Percentiles rank a stretch among this genome's conserved stretches.
Evolutionary conservation across 2,888 invertebrate genomes (phyloP).

Genomic region (Ypsolopha scabrella): DNA sequence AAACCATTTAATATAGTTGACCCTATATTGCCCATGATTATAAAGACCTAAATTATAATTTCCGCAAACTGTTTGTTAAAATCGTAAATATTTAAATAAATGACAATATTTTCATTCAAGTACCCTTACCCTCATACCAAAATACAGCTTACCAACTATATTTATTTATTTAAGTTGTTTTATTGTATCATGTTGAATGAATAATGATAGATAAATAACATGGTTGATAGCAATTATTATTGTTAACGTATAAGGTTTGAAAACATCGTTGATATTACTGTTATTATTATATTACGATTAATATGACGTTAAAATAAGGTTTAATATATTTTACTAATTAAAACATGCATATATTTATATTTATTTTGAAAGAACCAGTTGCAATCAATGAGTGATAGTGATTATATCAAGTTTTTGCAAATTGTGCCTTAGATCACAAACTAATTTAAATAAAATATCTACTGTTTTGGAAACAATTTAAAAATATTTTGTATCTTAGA

Average conservation of each 20-base stretch:
- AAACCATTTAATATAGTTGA: no score
- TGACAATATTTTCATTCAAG: no score
- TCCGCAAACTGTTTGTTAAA: no score
- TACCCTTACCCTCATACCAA: conserved; percentile 66
- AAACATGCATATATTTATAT: conserved; percentile 21
- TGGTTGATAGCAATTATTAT: conserved; percentile 45
- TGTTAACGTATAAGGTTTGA: conserved; percentile 36
- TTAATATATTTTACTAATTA: conserved; percentile 39
- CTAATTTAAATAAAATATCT: conserved; percentile 20
- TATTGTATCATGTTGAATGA: conserved; percentile 26
- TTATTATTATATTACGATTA: conserved; percentile 53
- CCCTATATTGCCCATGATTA: no score
- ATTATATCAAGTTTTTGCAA: conserved; percentile 52
- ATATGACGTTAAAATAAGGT: conserved; percentile 28
- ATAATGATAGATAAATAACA: conserved; percentile 46
- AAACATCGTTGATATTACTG: conserved; percentile 56
- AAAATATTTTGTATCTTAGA: conserved; percentile 26
- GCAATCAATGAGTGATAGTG: conserved; percentile 45
- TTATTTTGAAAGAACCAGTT: conserved; percentile 48
- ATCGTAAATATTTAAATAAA: no score
- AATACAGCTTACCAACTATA: conserved; percentile 69
- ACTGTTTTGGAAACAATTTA: conserved; percentile 30
- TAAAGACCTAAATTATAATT: no score
- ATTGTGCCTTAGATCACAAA: conserved; percentile 66
- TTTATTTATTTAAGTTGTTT: conserved; percentile 61